Base-by-base conservation (phyloP, 1,140 invertebrate genomes). In the Apis florea region DNA sequence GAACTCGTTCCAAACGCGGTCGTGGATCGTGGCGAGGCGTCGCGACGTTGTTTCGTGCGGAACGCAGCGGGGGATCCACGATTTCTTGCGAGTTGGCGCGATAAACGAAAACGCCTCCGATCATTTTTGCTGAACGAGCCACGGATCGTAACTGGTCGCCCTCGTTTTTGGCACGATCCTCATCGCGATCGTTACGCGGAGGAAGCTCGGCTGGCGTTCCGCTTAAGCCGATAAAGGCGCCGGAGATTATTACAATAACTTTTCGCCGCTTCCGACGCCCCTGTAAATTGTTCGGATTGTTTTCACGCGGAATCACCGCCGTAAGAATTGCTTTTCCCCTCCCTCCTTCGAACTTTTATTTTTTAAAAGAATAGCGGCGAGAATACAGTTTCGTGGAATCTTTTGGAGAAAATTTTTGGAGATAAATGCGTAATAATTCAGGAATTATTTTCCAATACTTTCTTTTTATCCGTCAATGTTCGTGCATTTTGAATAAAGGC, bases 231-330 rank as follows among this genome's bases (percentile, higher is more conserved):
- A 87, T 86, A 87, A 88, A 87, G 83, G 80, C 79, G 75, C 83
- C 85, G 71, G 71, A 68, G 85, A 88, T 88, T 84, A 84, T 87
- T 84, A 67, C 72, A 87, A 87, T 87, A 84, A 87, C 79, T 87
- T 67, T 51, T 49, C 79, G 26, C 21, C 11, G n/a, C 49, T 24
- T 17, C 68, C 31, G 69, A 26, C 63, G 53, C 19, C 21, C 54
- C 51, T 75, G 79, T 75, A 81, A 81, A 75, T 75, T 75, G 53
- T 75, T 8, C 51, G 19, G 79, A 81, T 81, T 81, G 79, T 81
- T 81, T 87, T 87, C 83, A 40, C 74, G 59, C 70, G 82, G 66
- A 51, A 74, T 21, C 58, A 31, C 61, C 61, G 24, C 17, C 26
- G 61, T 63, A 63, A 19, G 17, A 63, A 4, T 40, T 53, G 26